Evolutionary conservation across 2,113 vertebrate species (phyloP).

Genomic region (Lonchura striata): DNA sequence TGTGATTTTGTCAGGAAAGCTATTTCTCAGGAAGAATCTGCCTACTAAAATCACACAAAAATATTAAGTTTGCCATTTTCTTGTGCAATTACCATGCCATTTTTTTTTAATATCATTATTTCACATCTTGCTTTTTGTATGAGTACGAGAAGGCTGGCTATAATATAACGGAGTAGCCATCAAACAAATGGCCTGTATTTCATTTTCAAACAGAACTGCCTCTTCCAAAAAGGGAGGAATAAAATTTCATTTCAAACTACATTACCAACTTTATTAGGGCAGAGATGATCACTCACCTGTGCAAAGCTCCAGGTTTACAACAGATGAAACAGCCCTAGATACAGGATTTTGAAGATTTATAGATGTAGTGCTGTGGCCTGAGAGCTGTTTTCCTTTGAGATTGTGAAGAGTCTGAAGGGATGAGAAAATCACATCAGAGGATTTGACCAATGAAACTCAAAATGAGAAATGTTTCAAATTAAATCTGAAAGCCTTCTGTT

Average conservation of each 20-base stretch:
- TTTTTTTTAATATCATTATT: background rate
- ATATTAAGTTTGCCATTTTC: constrained; percentile 32
- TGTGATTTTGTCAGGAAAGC: constrained; percentile 33
- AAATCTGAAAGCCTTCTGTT: constrained; percentile 28
- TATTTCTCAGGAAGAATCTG: constrained; percentile 17
- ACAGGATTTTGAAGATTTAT: constrained; percentile 57
- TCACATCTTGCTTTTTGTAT: background rate
- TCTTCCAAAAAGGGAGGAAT: constrained; percentile 41
- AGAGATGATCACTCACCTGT: constrained; percentile 55
- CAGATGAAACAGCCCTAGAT: constrained; percentile 28
- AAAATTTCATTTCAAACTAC: constrained; percentile 63
- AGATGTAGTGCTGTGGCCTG: constrained; percentile 17
- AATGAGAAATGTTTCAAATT: constrained; percentile 53
- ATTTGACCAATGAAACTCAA: constrained; percentile 42
- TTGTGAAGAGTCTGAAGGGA: constrained; percentile 31
- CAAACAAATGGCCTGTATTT: constrained; percentile 51
- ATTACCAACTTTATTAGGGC: constrained; percentile 48
- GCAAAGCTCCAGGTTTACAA: constrained; percentile 40
- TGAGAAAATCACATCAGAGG: constrained; percentile 56
- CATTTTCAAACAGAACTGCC: constrained; percentile 52
- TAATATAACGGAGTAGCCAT: background rate
- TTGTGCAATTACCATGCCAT: background rate
- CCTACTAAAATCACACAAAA: constrained; percentile 6
- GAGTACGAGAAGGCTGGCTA: background rate
- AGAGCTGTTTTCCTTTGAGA: constrained; percentile 48